Evolutionary conservation across 2,888 invertebrate species (phyloP).

Genomic region (Nomada lathburiana): DNA sequence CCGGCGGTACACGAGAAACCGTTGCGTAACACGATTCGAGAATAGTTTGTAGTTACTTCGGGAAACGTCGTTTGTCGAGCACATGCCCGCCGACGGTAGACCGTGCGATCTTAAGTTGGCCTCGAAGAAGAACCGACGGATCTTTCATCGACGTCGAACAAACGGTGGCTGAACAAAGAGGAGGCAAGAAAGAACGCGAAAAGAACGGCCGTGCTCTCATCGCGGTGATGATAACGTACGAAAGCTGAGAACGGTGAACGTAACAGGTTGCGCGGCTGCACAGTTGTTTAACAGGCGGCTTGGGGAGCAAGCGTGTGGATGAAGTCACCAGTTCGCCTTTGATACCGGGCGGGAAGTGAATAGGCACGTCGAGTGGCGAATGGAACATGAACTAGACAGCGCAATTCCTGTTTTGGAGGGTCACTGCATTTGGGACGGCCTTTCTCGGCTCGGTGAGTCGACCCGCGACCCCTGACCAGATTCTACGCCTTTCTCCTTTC

Average conservation of each 20-base stretch:
- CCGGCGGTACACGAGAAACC: neutral
- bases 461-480: slow-evolving; percentile 29
- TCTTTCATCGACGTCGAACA: neutral
- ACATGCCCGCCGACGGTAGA: neutral
- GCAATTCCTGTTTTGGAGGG: slow-evolving; percentile 69
- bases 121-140: neutral
- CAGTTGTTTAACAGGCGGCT: slow-evolving; percentile 45
- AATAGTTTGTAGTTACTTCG: slow-evolving; percentile 48
- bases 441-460: slow-evolving; percentile 16
- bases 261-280: slow-evolving; percentile 73
- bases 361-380: slow-evolving; percentile 45
- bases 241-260: slow-evolving; percentile 56
- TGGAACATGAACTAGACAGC: slow-evolving; percentile 51
- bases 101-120: neutral
- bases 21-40: slow-evolving; percentile 37
- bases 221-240: neutral
- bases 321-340: slow-evolving; percentile 37
- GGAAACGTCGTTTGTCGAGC: slow-evolving; percentile 26
- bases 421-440: slow-evolving; percentile 37
- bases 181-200: neutral
- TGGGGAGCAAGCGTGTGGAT: slow-evolving; percentile 30
- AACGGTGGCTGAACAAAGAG: neutral
- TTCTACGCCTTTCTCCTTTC: slow-evolving; percentile 14
- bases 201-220: neutral
- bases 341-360: slow-evolving; percentile 47